Evolutionary conservation across 2,797 vertebrate species (phyloP).

Genomic region (Coracias cyanogaster): DNA sequence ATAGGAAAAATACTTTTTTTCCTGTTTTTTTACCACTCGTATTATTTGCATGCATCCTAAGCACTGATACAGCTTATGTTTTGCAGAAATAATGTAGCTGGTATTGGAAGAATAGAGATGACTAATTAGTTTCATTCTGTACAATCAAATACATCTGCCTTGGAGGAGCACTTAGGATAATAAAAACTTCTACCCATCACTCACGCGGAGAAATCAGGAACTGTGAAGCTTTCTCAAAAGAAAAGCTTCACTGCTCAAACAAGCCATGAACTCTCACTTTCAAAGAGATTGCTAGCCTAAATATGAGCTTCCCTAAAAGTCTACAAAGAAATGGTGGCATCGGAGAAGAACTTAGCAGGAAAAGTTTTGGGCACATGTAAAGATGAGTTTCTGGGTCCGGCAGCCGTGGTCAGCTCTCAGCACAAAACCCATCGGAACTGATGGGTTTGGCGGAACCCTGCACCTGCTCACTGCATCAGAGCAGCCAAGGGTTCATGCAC

Average conservation of each 20-base stretch:
- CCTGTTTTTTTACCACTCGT: conserved; percentile 1
- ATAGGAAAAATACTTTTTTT: conserved; percentile 44
- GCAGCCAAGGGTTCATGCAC: not conserved
- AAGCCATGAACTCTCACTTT: not conserved
- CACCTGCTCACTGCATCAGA: not conserved
- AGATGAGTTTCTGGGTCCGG: not conserved
- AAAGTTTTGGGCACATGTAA: not conserved
- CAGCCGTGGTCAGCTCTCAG: rapidly evolving
- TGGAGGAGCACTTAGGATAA: conserved; percentile 48
- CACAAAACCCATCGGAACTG: not conserved
- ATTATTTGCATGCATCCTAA: conserved; percentile 31
- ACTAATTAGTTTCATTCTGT: conserved; percentile 58
- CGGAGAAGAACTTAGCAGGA: not conserved
- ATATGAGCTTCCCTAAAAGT: not conserved
- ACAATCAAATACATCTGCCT: conserved; percentile 37
- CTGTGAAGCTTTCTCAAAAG: not conserved
- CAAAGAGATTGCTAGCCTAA: not conserved
- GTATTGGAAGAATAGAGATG: not conserved
- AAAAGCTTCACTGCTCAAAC: not conserved
- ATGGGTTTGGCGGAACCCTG: not conserved
- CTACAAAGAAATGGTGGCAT: not conserved
- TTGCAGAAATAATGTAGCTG: not conserved
- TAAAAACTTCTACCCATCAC: conserved; percentile 15
- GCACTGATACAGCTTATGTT: not conserved
- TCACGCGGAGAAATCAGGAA: not conserved